Evolutionary conservation across 2,888 invertebrate genomes (phyloP).

Genomic region (Pristionchus fissidentatus): DNA sequence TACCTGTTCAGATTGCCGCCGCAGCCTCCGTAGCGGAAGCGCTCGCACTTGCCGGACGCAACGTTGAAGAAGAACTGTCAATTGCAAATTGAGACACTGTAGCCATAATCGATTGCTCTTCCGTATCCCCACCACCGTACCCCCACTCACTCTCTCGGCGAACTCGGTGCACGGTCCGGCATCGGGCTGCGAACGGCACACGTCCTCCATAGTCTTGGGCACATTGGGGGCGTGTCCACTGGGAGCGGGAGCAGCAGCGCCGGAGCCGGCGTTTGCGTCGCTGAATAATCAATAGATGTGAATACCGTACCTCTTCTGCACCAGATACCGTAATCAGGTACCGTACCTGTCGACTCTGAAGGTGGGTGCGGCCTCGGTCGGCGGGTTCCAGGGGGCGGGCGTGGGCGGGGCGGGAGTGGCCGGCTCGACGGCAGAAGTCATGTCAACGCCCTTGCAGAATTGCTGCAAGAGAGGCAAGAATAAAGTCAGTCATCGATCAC

Average conservation of each 20-base stretch:
- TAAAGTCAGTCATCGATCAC: not conserved
- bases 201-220: conserved; percentile 59
- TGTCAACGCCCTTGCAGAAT: conserved; percentile 67
- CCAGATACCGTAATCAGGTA: not conserved
- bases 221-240: not conserved
- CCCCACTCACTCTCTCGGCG: conserved; percentile 82
- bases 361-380: not conserved
- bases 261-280: not conserved
- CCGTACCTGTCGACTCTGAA: not conserved
- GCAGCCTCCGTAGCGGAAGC: conserved; percentile 73
- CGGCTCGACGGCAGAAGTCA: conserved; percentile 51
- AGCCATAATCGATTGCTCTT: conserved; percentile 51
- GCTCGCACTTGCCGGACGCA: conserved; percentile 56
- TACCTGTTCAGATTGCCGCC: conserved; percentile 73
- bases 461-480: conserved; percentile 47
- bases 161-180: conserved; percentile 87
- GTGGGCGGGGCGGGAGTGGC: conserved; percentile 58
- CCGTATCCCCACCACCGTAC: conserved; percentile 83
- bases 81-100: not conserved
- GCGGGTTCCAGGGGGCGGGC: conserved; percentile 47
- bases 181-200: conserved; percentile 68
- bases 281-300: not conserved
- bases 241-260: not conserved
- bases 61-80: conserved; percentile 63
- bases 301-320: not conserved